These are phyloP conservation scores for Cheilinus undulatus DNA, from an alignment of 2,113 vertebrate genomes.

Conservation along the genomic window DNA sequence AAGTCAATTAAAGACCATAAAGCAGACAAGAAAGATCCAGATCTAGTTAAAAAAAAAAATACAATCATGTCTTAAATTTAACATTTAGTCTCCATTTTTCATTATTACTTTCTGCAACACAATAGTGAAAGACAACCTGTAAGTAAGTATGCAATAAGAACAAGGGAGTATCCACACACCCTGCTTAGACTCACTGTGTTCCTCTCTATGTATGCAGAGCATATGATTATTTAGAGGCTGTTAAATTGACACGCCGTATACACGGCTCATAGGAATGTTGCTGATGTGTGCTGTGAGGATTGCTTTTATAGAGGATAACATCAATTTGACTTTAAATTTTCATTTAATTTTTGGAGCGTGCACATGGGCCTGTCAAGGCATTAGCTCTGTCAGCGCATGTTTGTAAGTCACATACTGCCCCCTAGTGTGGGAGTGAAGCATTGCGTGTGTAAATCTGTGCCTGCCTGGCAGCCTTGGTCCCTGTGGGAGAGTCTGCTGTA, in stretches of 20 bases:
- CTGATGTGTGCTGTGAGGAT: constrained; percentile 74
- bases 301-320: constrained; percentile 73
- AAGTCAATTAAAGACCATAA: neutral
- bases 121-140: constrained; percentile 13
- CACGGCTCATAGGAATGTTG: constrained; percentile 41
- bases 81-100: neutral
- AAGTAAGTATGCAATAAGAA: constrained; percentile 44
- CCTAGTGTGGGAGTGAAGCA: constrained; percentile 70
- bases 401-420: constrained; percentile 86
- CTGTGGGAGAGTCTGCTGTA: constrained; percentile 59
- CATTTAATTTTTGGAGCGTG: constrained; percentile 51
- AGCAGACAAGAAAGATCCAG: neutral
- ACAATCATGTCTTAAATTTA: neutral
- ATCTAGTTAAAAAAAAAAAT: neutral
- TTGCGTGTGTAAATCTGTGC: constrained; percentile 51
- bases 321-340: constrained; percentile 75
- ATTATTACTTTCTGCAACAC: neutral
- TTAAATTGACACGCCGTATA: constrained; percentile 37
- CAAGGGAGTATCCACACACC: constrained; percentile 36
- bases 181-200: constrained; percentile 17
- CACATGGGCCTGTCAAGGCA: constrained; percentile 36
- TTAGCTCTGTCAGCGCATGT: constrained; percentile 28
- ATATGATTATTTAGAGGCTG: constrained; percentile 53
- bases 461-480: constrained; percentile 26
- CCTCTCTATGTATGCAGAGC: constrained; percentile 7